These are phyloP conservation scores for Oryzaephilus surinamensis DNA, from an alignment of 1,140 invertebrate genomes.

Conservation along the genomic window DNA sequence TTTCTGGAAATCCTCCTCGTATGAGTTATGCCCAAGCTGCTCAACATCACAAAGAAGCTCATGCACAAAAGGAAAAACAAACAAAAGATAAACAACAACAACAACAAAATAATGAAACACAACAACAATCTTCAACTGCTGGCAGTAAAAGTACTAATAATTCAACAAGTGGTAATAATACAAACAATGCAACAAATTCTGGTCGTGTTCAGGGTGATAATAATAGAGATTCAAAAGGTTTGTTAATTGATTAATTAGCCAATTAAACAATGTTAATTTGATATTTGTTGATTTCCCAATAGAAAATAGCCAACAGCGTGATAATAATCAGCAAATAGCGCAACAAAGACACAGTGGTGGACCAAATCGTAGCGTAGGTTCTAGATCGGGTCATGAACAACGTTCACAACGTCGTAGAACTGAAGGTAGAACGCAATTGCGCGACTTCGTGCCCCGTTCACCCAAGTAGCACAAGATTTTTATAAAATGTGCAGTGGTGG, in stretches of 20 bases:
- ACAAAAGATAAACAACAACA: conserved; percentile 37
- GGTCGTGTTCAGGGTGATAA: too few relatives aligned
- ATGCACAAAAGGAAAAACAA: conserved; percentile 41
- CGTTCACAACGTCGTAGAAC: conserved; percentile 23
- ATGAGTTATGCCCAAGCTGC: conserved; percentile 78
- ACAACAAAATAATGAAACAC: background rate
- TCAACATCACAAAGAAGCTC: conserved; percentile 55
- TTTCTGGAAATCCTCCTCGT: conserved; percentile 41
- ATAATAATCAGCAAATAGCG: background rate
- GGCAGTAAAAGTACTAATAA: background rate
- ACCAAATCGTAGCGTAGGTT: conserved; percentile 5
- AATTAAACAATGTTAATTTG: background rate
- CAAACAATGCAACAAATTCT: too few relatives aligned
- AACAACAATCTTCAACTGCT: background rate
- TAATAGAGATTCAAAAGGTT: background rate
- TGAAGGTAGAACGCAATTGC: conserved; percentile 24
- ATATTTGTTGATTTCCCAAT: background rate
- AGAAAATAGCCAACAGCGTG: background rate
- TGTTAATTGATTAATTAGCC: too few relatives aligned
- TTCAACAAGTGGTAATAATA: background rate
- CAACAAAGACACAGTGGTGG: conserved; percentile 9
- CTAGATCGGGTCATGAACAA: conserved; percentile 15
- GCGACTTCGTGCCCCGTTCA: conserved; percentile 29
- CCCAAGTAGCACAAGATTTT: conserved; percentile 23
- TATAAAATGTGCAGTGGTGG: conserved; percentile 4